Conservation (phyloP, 2,888 invertebrate species). For the Drosophila robusta region DNA sequence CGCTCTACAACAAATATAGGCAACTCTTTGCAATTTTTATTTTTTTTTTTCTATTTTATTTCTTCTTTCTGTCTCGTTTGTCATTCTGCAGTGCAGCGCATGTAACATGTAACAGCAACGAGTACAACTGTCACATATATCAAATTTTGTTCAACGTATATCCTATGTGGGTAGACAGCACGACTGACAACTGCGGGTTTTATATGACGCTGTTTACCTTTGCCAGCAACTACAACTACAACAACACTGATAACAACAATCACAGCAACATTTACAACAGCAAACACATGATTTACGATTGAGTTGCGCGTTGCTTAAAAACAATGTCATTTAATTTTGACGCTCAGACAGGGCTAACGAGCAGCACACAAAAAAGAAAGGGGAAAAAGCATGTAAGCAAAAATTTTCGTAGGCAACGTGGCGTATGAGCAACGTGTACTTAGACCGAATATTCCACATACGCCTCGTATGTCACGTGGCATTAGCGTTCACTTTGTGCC, state of each 20-base stretch:
- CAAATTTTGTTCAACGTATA: slow-evolving; percentile 30
- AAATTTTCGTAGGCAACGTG: slow-evolving; percentile 32
- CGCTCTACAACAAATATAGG: slow-evolving; percentile 31
- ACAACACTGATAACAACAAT: slow-evolving; percentile 14
- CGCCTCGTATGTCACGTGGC: slow-evolving; percentile 29
- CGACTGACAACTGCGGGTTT: slow-evolving; percentile 58
- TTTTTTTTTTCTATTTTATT: not conserved
- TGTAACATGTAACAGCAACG: slow-evolving; percentile 43
- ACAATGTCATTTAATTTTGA: slow-evolving; percentile 68
- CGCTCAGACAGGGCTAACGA: slow-evolving; percentile 58
- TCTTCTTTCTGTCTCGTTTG: slow-evolving; percentile 32
- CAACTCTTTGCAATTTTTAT: slow-evolving; percentile 39
- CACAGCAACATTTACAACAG: slow-evolving; percentile 1
- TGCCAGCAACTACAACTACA: slow-evolving; percentile 27
- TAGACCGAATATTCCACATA: slow-evolving; percentile 9
- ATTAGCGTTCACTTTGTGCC: slow-evolving; percentile 24
- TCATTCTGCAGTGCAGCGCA: slow-evolving; percentile 56
- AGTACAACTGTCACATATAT: slow-evolving; percentile 46
- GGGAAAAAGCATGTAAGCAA: not conserved
- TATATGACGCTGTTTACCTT: slow-evolving; percentile 73
- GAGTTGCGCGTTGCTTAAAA: slow-evolving; percentile 50
- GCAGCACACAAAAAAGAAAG: slow-evolving; percentile 5
- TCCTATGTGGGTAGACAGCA: slow-evolving; percentile 22
- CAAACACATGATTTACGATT: slow-evolving; percentile 64
- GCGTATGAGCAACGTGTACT: slow-evolving; percentile 53